These are phyloP conservation scores for Calidris pugnax DNA, from an alignment of 2,113 vertebrate species.

Conservation along the genomic window DNA sequence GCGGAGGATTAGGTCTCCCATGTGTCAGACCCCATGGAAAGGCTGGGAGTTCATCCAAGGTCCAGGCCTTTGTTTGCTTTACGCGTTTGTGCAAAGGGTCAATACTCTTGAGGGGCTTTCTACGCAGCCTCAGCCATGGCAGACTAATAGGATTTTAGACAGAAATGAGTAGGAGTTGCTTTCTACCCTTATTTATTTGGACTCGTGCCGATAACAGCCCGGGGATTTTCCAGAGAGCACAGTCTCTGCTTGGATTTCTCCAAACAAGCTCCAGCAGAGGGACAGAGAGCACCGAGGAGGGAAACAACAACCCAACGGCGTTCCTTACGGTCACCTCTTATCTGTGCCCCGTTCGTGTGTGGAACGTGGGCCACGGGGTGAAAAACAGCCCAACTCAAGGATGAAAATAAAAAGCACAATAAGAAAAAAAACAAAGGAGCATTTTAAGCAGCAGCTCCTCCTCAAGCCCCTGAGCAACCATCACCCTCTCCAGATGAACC, in stretches of 20 bases:
- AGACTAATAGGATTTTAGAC: background rate
- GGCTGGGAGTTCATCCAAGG: slow-evolving; percentile 27
- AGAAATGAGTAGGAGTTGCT: slow-evolving; percentile 21
- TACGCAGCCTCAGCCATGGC: background rate
- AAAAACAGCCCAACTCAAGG: background rate
- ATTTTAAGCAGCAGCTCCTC: background rate
- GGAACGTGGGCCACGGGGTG: background rate
- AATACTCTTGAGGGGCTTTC: background rate
- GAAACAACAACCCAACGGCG: background rate
- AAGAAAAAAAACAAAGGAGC: background rate
- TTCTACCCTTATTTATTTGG: slow-evolving; percentile 27
- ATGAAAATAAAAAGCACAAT: background rate
- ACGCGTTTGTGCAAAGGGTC: background rate
- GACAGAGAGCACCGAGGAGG: fast-evolving
- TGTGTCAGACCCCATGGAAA: background rate
- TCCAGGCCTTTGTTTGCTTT: background rate
- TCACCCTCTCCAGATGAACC: background rate
- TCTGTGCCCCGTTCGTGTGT: fast-evolving
- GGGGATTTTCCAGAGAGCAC: slow-evolving; percentile 22
- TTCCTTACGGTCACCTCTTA: background rate
- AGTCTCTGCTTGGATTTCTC: background rate
- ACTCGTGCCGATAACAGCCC: background rate
- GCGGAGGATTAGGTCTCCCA: background rate
- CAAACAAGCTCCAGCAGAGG: background rate
- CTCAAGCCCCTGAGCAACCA: background rate